A percentile compares a stretch with the other conserved stretches of the same genome.
Conservation (phyloP, 2,113 vertebrate genomes). For the Rhabdomys dilectus region DNA sequence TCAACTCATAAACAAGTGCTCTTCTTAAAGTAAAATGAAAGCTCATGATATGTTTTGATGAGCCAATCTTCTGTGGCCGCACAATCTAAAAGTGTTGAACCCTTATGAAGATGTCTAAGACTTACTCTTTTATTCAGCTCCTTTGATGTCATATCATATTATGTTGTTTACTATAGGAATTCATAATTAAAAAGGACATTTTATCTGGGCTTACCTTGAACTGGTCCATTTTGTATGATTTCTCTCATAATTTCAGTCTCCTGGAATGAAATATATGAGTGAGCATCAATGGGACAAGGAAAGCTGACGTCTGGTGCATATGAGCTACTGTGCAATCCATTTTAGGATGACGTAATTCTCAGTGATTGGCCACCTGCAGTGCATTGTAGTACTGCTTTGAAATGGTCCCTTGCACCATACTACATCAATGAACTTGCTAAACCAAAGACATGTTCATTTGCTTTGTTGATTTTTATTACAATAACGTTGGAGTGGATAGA, state of each 20-base stretch:
- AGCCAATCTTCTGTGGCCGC: not conserved
- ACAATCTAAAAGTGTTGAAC: not conserved
- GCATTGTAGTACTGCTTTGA: not conserved
- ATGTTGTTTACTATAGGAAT: conserved; percentile 28
- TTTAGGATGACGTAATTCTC: not conserved
- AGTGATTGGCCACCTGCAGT: not conserved
- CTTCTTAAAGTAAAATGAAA: conserved; percentile 44
- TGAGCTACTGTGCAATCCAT: not conserved
- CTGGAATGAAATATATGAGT: conserved; percentile 70
- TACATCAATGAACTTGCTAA: not conserved
- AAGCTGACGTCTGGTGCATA: not conserved
- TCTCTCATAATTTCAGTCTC: conserved; percentile 90
- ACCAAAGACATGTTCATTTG: not conserved
- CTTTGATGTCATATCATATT: not conserved
- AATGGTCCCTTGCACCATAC: not conserved
- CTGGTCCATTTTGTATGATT: conserved; percentile 89
- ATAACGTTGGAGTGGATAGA: not conserved
- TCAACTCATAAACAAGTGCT: not conserved
- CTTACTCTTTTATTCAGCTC: not conserved
- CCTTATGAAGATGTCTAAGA: not conserved
- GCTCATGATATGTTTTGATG: not conserved
- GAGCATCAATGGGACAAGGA: not conserved
- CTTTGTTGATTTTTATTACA: not conserved
- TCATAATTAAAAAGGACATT: not conserved
- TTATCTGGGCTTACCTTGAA: conserved; percentile 86